These are phyloP conservation scores for Anas bernieri DNA, from an alignment of 2,797 vertebrate species.

Conservation along the genomic window DNA sequence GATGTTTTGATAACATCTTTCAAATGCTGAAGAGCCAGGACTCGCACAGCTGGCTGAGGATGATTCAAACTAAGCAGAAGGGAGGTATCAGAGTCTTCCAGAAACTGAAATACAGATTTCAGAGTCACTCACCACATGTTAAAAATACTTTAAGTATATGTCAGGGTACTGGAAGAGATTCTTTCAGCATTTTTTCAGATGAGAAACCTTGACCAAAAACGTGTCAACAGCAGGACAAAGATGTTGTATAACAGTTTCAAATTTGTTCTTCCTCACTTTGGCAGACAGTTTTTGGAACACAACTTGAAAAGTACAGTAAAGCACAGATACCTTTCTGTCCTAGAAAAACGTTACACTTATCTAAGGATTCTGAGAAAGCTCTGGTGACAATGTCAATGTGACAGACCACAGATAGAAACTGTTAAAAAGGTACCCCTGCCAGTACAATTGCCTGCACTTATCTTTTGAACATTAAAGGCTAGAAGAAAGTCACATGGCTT, in stretches of 20 bases:
- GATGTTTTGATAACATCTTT: conserved; percentile 78
- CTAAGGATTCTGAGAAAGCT: conserved; percentile 59
- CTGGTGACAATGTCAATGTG: conserved; percentile 7
- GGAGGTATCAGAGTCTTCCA: conserved; percentile 89
- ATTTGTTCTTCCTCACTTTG: background rate
- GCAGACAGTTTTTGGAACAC: background rate
- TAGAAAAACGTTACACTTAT: conserved; percentile 40
- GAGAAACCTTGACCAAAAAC: background rate
- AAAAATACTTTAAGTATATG: background rate
- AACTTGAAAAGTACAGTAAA: conserved; percentile 20
- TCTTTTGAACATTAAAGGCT: conserved; percentile 26
- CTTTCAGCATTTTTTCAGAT: background rate
- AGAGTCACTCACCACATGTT: conserved; percentile 9
- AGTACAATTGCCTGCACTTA: background rate
- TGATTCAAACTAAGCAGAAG: conserved; percentile 94
- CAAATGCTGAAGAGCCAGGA: conserved; percentile 87
- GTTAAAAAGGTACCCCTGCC: conserved; percentile 24
- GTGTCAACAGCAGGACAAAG: background rate
- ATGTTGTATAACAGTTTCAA: background rate
- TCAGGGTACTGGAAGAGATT: background rate
- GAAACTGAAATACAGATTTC: conserved; percentile 79
- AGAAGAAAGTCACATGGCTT: conserved; percentile 14
- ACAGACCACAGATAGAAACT: conserved; percentile 32
- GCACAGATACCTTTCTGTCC: background rate
- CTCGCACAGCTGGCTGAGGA: conserved; percentile 86